phyloP scores from a whole-genome alignment of 1,140 invertebrate species.

The Anastrepha obliqua region DNA sequence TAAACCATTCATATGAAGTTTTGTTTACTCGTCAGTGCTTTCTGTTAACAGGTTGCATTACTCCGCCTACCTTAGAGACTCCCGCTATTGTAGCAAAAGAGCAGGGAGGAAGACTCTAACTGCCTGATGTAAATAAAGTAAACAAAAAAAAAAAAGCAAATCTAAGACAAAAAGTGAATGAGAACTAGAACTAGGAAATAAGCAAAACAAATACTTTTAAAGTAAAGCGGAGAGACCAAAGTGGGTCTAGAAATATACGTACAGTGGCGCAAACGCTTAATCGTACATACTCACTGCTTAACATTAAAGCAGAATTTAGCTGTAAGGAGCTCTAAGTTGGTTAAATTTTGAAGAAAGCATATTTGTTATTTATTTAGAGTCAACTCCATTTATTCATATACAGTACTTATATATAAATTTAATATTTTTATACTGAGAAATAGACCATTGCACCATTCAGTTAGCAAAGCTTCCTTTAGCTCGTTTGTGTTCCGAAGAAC shows the following conservation, averaged over 20 bases:
- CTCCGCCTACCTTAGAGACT: neutral
- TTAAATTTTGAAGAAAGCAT: too few relatives aligned
- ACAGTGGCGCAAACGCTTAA: too few relatives aligned
- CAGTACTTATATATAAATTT: neutral
- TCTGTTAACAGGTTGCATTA: neutral
- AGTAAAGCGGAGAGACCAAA: neutral
- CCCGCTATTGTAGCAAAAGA: too few relatives aligned
- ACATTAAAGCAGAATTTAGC: neutral
- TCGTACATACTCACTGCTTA: too few relatives aligned
- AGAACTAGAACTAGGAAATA: neutral
- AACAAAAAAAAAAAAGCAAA: neutral
- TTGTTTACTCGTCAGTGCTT: slow-evolving; percentile 25
- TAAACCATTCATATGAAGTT: slow-evolving; percentile 7
- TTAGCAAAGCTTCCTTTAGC: neutral
- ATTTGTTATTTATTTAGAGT: too few relatives aligned
- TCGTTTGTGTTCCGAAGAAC: too few relatives aligned
- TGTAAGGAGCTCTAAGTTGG: neutral
- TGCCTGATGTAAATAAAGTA: neutral
- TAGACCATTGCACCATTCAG: neutral
- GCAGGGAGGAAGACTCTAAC: too few relatives aligned
- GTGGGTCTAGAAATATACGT: neutral
- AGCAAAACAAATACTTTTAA: neutral
- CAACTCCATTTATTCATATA: too few relatives aligned
- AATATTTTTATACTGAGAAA: neutral
- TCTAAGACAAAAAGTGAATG: neutral